A percentile compares a stretch with the other conserved stretches of the same genome.
Conservation (phyloP, 2,888 invertebrate species). For the Pyrrhosoma nymphula region DNA sequence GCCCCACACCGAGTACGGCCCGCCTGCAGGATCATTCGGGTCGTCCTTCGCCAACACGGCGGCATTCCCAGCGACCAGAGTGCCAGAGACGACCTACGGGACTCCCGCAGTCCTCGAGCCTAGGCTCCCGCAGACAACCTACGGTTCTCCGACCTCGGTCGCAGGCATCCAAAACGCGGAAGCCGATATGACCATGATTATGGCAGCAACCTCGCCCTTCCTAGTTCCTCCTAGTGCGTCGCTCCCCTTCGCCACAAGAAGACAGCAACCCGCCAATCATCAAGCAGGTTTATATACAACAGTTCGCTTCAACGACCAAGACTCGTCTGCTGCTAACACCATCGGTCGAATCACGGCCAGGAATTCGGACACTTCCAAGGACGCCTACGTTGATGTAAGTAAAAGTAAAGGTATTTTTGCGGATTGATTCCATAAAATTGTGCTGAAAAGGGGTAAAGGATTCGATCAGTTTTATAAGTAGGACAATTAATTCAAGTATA, state of each 20-base stretch:
- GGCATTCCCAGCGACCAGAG: neutral
- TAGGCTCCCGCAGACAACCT: neutral
- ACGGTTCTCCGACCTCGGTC: neutral
- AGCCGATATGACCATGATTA: neutral
- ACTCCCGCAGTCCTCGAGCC: neutral
- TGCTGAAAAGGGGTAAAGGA: too few species aligned
- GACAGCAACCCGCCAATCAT: neutral
- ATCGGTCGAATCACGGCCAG: neutral
- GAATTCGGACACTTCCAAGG: conserved; percentile 21
- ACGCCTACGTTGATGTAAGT: conserved; percentile 13
- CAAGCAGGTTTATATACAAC: neutral
- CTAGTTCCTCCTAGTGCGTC: neutral
- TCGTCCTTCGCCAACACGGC: neutral
- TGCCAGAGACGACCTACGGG: conserved; percentile 2
- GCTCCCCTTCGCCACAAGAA: neutral
- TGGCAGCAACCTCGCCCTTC: neutral
- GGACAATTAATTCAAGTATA: too few species aligned
- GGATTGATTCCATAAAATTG: too few species aligned
- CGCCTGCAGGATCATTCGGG: neutral
- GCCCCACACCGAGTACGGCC: neutral
- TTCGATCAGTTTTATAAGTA: too few species aligned
- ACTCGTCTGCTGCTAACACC: neutral
- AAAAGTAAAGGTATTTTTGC: too few species aligned
- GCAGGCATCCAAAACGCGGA: neutral
- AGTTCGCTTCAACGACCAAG: neutral